Base-by-base conservation (phyloP, 2,797 vertebrate genomes). In the Calcarius lapponicus region DNA sequence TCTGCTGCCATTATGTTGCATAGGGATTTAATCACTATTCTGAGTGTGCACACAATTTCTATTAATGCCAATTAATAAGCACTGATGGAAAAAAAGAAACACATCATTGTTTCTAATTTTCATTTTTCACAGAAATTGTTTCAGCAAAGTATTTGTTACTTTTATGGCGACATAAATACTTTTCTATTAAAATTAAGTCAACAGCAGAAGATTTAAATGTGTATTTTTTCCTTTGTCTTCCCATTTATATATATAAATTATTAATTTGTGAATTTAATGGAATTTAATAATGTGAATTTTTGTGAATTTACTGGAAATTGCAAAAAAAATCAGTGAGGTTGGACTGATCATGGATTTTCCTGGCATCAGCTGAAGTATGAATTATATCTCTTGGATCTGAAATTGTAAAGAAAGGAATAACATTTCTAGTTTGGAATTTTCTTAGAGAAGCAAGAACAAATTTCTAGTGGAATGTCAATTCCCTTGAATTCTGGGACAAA, bases 11-110 rank as follows among this genome's bases (percentile, higher is more conserved):
- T 79, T 83, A 38, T 43, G 16, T 79, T 80, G 24, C 3, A 7
- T 45, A 83, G 45, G 60, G 40, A 90, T 65, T 90, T 91, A 80
- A 84, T 83, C 28, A 22, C 69, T 67, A n/a, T 73, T 90, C 54
- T 61, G 85, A 58, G 7, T 38, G 13, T 51, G 45, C 58, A 65
- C 56, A 85, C 25, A 69, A 31, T 73, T 88, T 81, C 66, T 74
- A 40, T 82, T 89, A 86, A 72, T 60, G 48, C 9, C 19, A 81
- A 67, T 95, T 96, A 93, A 93, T 93, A 73, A 90, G 7, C 29
- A 81, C 10, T 88, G 32, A 67, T 45, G 80, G 42, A 70, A 89
- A 73, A 79, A 92, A 79, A 62, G 10, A 75, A 72, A 31, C 22
- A 18, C 18, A 31, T 47, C 78, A 65, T 61, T 86, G 22, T 72